Conservation (phyloP, 2,113 vertebrate genomes). For the Labeo rohita region DNA sequence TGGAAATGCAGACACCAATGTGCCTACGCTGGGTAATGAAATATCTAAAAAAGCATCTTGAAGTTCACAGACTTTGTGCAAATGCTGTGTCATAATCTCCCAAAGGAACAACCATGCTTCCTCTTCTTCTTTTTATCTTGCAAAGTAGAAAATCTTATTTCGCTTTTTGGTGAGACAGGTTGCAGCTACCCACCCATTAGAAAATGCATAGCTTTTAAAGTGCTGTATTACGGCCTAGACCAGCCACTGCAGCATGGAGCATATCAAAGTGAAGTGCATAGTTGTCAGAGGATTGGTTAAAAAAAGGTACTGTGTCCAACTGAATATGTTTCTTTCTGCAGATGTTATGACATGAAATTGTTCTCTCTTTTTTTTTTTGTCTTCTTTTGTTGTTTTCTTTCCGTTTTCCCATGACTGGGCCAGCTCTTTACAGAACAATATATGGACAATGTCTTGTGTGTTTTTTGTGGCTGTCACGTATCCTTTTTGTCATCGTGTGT, state of each 20-base stretch:
- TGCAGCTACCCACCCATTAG: slow-evolving; percentile 15
- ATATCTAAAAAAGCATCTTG: neutral
- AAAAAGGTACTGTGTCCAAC: slow-evolving; percentile 16
- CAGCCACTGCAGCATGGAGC: slow-evolving; percentile 16
- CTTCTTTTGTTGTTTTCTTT: neutral
- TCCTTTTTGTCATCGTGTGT: too few relatives aligned
- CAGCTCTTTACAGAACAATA: neutral
- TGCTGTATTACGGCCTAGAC: neutral
- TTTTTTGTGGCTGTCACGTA: too few relatives aligned
- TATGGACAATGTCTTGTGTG: slow-evolving; percentile 6
- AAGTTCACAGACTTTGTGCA: neutral
- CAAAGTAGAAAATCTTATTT: neutral
- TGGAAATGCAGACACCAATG: neutral
- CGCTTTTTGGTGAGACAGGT: slow-evolving; percentile 22
- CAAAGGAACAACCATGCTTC: slow-evolving; percentile 18
- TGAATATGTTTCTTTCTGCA: neutral
- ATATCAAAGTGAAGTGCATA: slow-evolving; percentile 19
- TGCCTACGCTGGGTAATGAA: neutral
- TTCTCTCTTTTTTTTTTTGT: neutral
- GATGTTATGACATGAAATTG: slow-evolving; percentile 12
- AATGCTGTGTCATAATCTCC: slow-evolving; percentile 2
- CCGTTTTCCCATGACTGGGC: neutral
- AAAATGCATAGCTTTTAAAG: slow-evolving; percentile 36
- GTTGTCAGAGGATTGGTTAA: slow-evolving; percentile 25
- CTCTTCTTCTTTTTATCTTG: slow-evolving; percentile 18